A percentile compares a stretch with the other conserved stretches of the same genome.
Evolutionary conservation across 2,888 invertebrate species (phyloP).

Genomic region (Tiphia femorata): DNA sequence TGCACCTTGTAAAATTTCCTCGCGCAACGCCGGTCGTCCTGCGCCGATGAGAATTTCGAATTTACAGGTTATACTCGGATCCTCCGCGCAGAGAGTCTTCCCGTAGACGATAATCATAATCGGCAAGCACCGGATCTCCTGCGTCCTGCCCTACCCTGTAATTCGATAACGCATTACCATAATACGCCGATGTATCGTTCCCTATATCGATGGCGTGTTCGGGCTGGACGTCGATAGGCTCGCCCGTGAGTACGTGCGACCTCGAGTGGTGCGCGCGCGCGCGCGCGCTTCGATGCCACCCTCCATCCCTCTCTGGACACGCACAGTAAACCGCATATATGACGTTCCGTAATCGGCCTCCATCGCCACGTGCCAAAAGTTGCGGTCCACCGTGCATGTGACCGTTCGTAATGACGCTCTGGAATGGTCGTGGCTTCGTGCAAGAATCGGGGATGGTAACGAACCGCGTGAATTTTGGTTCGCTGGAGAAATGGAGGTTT

Average conservation of each 20-base stretch:
- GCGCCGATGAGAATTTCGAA: not conserved
- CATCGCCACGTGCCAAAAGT: too few relatives aligned
- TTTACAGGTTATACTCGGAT: not conserved
- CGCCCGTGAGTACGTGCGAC: not conserved
- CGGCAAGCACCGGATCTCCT: not conserved
- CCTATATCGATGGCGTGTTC: slow-evolving; percentile 4
- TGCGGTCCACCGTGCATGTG: too few relatives aligned
- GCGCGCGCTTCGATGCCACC: slow-evolving; percentile 28
- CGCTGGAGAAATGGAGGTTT: too few relatives aligned
- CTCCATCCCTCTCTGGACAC: slow-evolving; percentile 19
- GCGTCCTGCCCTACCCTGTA: too few relatives aligned
- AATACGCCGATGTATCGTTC: slow-evolving; percentile 48
- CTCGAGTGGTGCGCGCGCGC: slow-evolving; percentile 23
- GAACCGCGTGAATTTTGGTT: too few relatives aligned
- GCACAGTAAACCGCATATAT: too few relatives aligned
- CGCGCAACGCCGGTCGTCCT: not conserved
- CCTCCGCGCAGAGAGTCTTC: too few relatives aligned
- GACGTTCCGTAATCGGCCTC: too few relatives aligned
- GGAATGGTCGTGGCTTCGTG: too few relatives aligned
- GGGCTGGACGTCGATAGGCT: slow-evolving; percentile 10
- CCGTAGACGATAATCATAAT: not conserved
- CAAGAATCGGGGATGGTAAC: too few relatives aligned
- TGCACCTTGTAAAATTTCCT: not conserved
- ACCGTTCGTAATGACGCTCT: too few relatives aligned
- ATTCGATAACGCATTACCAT: slow-evolving; percentile 51